These are phyloP conservation scores for Triplophysa dalaica DNA, from an alignment of 2,113 vertebrate species.

Conservation along the genomic window DNA sequence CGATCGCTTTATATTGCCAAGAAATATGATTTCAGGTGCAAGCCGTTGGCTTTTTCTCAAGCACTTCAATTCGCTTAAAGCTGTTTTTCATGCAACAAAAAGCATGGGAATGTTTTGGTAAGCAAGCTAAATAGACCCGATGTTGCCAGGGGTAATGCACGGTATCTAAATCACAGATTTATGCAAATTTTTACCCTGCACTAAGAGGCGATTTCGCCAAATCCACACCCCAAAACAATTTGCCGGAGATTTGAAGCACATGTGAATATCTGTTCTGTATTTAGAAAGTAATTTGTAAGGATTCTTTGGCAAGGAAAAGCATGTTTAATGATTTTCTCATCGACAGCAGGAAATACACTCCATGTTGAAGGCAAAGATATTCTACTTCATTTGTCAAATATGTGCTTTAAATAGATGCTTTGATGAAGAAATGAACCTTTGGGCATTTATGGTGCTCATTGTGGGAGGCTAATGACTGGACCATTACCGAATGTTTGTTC, in stretches of 20 bases:
- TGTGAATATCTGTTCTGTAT: neutral
- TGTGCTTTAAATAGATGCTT: neutral
- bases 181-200: neutral
- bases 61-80: neutral
- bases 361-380: neutral
- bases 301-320: neutral
- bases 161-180: neutral
- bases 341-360: neutral
- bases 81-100: neutral
- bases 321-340: neutral
- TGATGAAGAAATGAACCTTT: neutral
- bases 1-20: neutral
- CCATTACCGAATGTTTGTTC: neutral
- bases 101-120: neutral
- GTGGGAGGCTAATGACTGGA: neutral
- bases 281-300: neutral
- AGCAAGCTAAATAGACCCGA: neutral
- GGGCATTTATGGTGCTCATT: neutral
- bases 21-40: neutral
- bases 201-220: neutral
- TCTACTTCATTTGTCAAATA: neutral
- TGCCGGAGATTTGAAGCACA: conserved; percentile 3
- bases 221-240: neutral
- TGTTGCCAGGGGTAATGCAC: neutral
- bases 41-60: neutral